A percentile compares a stretch with the other conserved stretches of the same genome.
Conservation (phyloP, 2,797 vertebrate genomes). For the Balearica regulorum region DNA sequence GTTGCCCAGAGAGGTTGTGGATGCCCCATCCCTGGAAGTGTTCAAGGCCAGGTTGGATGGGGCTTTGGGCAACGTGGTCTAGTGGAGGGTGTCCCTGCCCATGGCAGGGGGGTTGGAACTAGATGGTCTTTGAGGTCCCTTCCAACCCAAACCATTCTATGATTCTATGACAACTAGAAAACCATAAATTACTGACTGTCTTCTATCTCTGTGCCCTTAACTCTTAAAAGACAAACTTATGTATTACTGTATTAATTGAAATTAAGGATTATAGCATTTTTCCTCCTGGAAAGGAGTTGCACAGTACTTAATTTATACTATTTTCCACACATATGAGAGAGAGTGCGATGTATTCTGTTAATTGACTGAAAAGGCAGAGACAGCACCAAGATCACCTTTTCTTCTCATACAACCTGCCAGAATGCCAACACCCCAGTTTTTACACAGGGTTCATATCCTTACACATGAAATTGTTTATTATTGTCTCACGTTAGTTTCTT, state of each 20-base stretch:
- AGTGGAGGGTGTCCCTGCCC: too few relatives aligned
- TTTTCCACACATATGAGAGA: background rate
- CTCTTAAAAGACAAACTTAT: background rate
- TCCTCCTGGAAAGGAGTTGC: background rate
- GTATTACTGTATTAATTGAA: background rate
- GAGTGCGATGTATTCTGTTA: background rate
- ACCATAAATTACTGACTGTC: background rate
- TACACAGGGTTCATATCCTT: background rate
- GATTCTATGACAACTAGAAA: background rate
- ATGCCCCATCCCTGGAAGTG: too few relatives aligned
- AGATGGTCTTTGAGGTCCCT: too few relatives aligned
- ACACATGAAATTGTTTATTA: background rate
- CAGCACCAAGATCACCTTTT: background rate
- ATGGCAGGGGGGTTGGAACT: too few relatives aligned
- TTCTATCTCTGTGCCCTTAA: background rate
- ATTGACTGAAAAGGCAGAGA: background rate
- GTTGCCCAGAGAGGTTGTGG: too few relatives aligned
- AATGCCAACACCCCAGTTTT: background rate
- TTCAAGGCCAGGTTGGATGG: too few relatives aligned
- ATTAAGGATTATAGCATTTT: background rate
- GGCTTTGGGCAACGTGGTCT: too few relatives aligned
- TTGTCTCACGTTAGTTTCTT: background rate
- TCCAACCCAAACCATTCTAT: too few relatives aligned
- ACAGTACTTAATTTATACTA: background rate
- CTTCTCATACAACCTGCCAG: background rate